Base-by-base conservation (phyloP, 2,888 invertebrate genomes). In the Cerastis rubricosa region DNA sequence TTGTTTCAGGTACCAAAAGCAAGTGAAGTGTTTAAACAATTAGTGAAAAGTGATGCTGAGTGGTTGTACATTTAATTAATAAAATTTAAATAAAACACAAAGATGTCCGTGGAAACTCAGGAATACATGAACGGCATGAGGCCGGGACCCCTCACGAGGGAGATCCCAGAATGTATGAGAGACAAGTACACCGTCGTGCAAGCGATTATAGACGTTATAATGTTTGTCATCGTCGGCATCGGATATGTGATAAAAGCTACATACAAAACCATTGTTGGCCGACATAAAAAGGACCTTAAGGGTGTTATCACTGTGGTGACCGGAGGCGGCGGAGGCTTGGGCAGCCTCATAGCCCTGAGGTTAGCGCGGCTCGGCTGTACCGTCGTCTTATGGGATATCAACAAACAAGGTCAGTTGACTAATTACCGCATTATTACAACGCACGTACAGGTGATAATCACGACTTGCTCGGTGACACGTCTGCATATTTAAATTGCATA, bases 381-480 rank as follows among this genome's bases (percentile, higher is more conserved):
- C 82, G 97, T 99, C 74, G 98, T 99, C 59, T 96, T 99, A 74
- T 99, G 99, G 99, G 99, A 99, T 94, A 98, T 99, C 87, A 98
- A 99, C 92, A 97, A 98, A 92, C 96, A 97, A 95, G 98, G 98
- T 98, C 88, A 97, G 97, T 95, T 80, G 43, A 68, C 49, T 77
- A 71, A 81, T 78, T 73, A 73, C 68, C 54, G 47, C 59, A 68
- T 87, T 84, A 85, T 73, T 47, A 73, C 83, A 77, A 69, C 81
- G 72, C 84, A 85, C 85, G 81, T 86, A 81, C 78, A 75, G 76
- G 89, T 84, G 71, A 59, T 81, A 80, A 88, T 85, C 68, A 79
- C 71, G 80, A 85, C 57, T 84, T 81, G 76, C 64, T 77, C 71
- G 67, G 64, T 78, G 87, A 80, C 89, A 88, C 76, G 84, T 82